phyloP scores from a whole-genome alignment of 2,113 vertebrate species.

The Bubo bubo region DNA sequence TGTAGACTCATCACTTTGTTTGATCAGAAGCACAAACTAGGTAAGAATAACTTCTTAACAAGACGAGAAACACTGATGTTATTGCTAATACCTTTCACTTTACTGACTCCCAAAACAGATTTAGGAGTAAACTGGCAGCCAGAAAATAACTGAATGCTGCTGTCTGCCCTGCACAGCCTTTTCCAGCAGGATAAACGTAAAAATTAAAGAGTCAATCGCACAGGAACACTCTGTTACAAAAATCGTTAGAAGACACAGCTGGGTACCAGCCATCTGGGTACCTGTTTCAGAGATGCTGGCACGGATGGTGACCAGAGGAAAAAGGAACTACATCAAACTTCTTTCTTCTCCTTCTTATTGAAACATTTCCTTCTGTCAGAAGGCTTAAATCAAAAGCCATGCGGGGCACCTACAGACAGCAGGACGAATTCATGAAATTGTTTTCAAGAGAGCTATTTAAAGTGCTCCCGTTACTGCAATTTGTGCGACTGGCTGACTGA shows the following conservation, averaged over 20 bases:
- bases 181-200: background rate
- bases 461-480: background rate
- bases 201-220: background rate
- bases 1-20: background rate
- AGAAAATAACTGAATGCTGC: background rate
- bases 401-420: background rate
- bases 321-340: background rate
- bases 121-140: background rate
- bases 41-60: background rate
- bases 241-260: background rate
- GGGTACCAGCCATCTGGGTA: background rate
- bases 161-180: background rate
- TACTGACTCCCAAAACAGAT: background rate
- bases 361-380: background rate
- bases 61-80: background rate
- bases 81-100: background rate
- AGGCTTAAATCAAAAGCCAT: background rate
- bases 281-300: background rate
- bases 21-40: background rate
- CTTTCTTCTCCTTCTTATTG: background rate
- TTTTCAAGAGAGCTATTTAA: background rate
- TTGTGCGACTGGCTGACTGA: background rate
- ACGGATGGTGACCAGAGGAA: background rate
- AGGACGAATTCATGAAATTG: background rate
- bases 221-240: background rate